These are phyloP conservation scores for Drosophila arizonae DNA, from an alignment of 1,140 invertebrate genomes.

Conservation along the genomic window DNA sequence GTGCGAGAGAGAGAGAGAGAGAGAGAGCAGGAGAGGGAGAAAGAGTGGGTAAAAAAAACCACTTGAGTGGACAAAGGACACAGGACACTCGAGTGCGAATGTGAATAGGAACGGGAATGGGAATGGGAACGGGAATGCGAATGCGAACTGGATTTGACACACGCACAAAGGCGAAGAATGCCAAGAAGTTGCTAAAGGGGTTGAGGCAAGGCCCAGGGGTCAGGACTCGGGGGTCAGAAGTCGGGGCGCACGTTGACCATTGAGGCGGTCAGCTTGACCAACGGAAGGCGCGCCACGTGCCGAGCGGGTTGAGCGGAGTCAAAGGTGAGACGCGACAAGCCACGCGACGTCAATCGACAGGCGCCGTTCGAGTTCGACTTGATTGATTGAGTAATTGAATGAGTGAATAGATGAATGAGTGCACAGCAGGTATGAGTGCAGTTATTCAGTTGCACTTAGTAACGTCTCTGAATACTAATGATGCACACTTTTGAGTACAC, in stretches of 20 bases:
- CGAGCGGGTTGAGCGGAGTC: conserved; percentile 5
- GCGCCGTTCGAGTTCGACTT: conserved; percentile 2
- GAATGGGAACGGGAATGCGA: conserved; percentile 24
- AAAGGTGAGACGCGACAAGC: conserved; percentile 43
- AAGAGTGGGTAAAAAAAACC: conserved; percentile 15
- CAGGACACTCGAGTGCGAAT: conserved; percentile 22
- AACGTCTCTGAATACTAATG: no score
- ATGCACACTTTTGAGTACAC: not conserved
- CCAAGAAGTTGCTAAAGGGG: not conserved
- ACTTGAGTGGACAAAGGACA: conserved; percentile 75
- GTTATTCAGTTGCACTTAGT: no score
- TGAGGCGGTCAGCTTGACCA: conserved; percentile 42
- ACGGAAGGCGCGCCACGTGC: conserved; percentile 20
- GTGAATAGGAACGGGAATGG: conserved; percentile 26
- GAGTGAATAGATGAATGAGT: not conserved
- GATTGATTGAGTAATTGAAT: conserved; percentile 24
- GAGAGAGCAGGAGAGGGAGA: not conserved
- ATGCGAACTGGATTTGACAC: conserved; percentile 67
- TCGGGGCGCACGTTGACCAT: not conserved
- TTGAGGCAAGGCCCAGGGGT: not conserved
- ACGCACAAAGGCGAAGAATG: conserved; percentile 66
- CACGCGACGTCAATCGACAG: conserved; percentile 28
- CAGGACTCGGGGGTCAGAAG: not conserved
- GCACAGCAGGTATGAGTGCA: not conserved
- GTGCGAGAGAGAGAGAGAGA: not conserved